Percentiles rank a stretch among this genome's conserved stretches.
These are phyloP conservation scores for Odontocolon sp. DNA, from an alignment of 2,888 invertebrate genomes.

Conservation along the genomic window DNA sequence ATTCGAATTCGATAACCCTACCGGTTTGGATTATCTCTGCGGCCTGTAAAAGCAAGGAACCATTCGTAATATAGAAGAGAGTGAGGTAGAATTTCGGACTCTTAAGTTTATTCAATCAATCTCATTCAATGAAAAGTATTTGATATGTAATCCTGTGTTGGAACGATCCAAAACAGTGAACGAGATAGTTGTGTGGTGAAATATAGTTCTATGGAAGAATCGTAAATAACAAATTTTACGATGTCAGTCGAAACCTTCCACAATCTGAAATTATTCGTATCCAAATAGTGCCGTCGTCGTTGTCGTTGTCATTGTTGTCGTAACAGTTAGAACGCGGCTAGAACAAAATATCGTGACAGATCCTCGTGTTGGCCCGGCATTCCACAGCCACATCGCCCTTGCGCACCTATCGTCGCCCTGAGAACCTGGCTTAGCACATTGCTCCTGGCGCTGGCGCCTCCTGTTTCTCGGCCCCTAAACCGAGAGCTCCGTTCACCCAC, in stretches of 20 bases:
- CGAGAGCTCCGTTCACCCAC: conserved; percentile 72
- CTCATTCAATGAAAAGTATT: too few relatives aligned
- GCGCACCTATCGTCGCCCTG: conserved; percentile 51
- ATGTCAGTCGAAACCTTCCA: too few relatives aligned
- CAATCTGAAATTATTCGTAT: too few relatives aligned
- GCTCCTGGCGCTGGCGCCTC: conserved; percentile 57
- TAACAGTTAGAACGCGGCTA: conserved; percentile 11
- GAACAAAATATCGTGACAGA: conserved; percentile 61
- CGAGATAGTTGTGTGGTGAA: too few relatives aligned
- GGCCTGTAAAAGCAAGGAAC: background rate
- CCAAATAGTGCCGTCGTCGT: background rate
- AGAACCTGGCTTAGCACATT: conserved; percentile 74
- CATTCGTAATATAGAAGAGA: too few relatives aligned
- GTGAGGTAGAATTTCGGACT: too few relatives aligned
- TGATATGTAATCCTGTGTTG: too few relatives aligned
- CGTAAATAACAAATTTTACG: too few relatives aligned
- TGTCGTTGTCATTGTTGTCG: conserved; percentile 10
- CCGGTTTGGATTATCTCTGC: conserved; percentile 28
- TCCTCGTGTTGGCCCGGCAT: conserved; percentile 52
- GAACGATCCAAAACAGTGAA: too few relatives aligned
- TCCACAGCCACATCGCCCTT: conserved; percentile 37
- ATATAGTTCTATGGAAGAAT: too few relatives aligned
- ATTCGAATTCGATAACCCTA: conserved; percentile 49
- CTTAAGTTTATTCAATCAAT: too few relatives aligned
- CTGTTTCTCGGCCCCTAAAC: background rate